Base-by-base conservation (phyloP, 2,113 vertebrate genomes). In the Forbesichthys papilliferus region DNA sequence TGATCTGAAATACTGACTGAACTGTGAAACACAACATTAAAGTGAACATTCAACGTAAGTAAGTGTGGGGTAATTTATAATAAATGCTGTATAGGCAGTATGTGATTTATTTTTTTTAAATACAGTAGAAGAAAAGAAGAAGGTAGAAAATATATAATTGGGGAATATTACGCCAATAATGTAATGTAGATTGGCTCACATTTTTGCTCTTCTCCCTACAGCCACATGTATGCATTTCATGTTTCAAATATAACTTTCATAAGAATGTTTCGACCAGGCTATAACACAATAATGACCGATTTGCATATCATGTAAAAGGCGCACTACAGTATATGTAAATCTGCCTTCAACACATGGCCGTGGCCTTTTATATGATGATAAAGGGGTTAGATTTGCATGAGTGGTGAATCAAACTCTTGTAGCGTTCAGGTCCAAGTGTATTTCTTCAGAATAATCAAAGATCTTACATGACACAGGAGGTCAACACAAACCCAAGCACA, bases 381-480 rank as follows among this genome's bases (percentile, higher is more conserved):
- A 42, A 42, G 20, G 20, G 20, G 20, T 20, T 20, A 20, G 1
- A 20, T 20, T 20, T 20, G 20, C 20, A 20, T 20, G 20, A 20
- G 20, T 20, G 1, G 20, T 20, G 20, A 20, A 20, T 20, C 20
- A 20, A 20, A 54, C 71, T 69, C 72, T 53, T 83, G 88, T 78
- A 72, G 71, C 73, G 90, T 91, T 86, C 89, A 88, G 69, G 81
- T 82, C 81, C 82, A 64, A 68, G 34, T 73, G 61, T 78, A 65
- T 51, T 5, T 64, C 60, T 58, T 64, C 46, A 48, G 84, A 84
- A 88, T 86, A 90, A 89, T 89, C 87, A 85, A 86, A 80, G 72
- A 82, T 85, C 86, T 81, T 82, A 67, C 65, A 75, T 86, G 86
- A 87, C 36, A 2, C 2, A 16, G 12, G 9, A 74, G 88, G 86